Evolutionary conservation across 2,888 invertebrate genomes (phyloP).

Genomic region (Anagyrus pseudococci): DNA sequence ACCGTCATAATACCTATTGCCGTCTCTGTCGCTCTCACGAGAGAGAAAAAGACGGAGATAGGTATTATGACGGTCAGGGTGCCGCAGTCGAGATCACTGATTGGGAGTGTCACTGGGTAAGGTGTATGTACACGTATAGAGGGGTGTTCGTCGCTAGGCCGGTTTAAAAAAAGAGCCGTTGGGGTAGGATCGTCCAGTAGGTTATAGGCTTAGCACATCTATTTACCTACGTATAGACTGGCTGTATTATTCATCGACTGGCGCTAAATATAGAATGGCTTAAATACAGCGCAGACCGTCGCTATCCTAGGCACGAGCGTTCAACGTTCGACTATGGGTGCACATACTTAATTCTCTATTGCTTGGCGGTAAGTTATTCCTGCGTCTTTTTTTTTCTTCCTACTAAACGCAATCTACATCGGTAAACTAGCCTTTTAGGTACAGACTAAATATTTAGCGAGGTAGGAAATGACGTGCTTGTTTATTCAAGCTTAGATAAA

Average conservation of each 20-base stretch:
- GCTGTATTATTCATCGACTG: conserved; percentile 55
- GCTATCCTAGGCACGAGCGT: conserved; percentile 39
- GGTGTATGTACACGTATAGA: too few relatives aligned
- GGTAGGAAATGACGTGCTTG: too few relatives aligned
- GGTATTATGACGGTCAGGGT: too few relatives aligned
- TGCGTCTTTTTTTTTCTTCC: background rate
- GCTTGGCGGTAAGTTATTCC: background rate
- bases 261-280: conserved; percentile 52
- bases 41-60: too few relatives aligned
- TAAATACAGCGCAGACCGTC: conserved; percentile 50
- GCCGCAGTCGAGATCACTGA: too few relatives aligned
- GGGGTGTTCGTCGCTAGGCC: background rate
- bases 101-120: too few relatives aligned
- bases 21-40: background rate
- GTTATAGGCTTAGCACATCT: conserved; percentile 54
- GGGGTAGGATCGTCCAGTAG: conserved; percentile 34
- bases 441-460: too few relatives aligned
- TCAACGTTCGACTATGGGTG: conserved; percentile 6
- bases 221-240: conserved; percentile 56
- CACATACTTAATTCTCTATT: background rate
- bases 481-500: too few relatives aligned
- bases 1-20: too few relatives aligned
- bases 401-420: conserved; percentile 3
- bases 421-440: background rate
- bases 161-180: background rate